Evolutionary conservation across 2,797 vertebrate species (phyloP).

Genomic region (Microchirus variegatus): DNA sequence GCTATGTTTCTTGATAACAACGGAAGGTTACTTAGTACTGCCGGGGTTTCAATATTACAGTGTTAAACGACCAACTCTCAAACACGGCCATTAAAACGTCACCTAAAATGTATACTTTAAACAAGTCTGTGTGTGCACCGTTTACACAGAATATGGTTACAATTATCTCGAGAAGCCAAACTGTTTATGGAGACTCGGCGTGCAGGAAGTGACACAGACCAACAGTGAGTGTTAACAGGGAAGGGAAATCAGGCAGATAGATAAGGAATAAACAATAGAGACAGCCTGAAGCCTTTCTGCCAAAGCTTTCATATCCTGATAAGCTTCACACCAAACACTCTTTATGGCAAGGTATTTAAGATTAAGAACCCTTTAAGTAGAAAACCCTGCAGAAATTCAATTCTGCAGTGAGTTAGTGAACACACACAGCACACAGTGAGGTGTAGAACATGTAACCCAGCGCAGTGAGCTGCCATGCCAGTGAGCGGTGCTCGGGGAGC

Average conservation of each 20-base stretch:
- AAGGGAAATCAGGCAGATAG: slow-evolving; percentile 71
- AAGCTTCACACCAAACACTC: slow-evolving; percentile 10
- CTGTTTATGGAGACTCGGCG: slow-evolving; percentile 62
- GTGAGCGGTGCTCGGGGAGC: no score
- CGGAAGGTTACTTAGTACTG: slow-evolving; percentile 16
- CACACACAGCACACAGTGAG: no score
- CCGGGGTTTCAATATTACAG: not conserved
- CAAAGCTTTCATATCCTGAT: slow-evolving; percentile 49
- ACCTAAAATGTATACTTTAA: no score
- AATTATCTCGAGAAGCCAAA: slow-evolving; percentile 59
- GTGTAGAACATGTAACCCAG: no score
- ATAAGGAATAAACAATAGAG: slow-evolving; percentile 62
- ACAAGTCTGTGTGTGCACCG: slow-evolving; percentile 13
- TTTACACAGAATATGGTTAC: slow-evolving; percentile 48
- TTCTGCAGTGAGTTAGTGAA: no score
- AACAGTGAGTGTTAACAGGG: slow-evolving; percentile 57
- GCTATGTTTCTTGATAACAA: slow-evolving; percentile 26
- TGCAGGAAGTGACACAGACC: slow-evolving; percentile 68
- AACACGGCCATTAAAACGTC: slow-evolving; percentile 1
- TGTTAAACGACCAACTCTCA: not conserved
- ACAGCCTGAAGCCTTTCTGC: slow-evolving; percentile 28
- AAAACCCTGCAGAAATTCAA: no score
- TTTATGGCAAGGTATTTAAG: slow-evolving; percentile 3
- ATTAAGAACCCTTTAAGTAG: no score
- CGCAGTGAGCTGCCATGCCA: no score